phyloP scores from a whole-genome alignment of 2,888 invertebrate genomes.

The Tetrapedia diversipes region DNA sequence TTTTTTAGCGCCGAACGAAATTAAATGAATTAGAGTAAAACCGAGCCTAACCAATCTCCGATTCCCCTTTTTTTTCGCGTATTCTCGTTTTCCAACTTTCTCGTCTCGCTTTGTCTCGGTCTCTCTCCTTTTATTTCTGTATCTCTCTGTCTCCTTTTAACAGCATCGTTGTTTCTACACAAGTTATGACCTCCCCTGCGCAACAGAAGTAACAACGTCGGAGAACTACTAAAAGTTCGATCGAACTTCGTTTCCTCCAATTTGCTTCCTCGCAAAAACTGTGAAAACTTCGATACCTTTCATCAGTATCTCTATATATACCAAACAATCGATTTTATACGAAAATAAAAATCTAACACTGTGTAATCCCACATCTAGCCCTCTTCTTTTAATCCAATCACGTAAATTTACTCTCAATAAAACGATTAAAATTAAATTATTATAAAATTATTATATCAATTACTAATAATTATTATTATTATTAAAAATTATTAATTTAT shows the following conservation, averaged over 20 bases:
- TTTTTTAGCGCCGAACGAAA: not conserved
- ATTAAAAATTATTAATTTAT: too few species aligned
- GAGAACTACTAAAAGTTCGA: not conserved
- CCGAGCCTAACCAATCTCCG: not conserved
- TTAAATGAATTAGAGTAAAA: not conserved
- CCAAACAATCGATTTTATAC: too few species aligned
- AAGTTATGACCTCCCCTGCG: not conserved
- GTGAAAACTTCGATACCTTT: not conserved
- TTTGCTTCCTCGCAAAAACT: not conserved
- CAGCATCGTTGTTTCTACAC: not conserved
- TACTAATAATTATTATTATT: too few species aligned
- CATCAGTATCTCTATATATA: too few species aligned
- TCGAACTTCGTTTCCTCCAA: not conserved
- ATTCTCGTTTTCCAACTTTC: not conserved
- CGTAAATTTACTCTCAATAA: too few species aligned
- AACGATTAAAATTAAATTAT: too few species aligned
- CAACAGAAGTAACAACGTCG: not conserved
- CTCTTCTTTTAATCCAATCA: too few species aligned
- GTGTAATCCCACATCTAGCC: too few species aligned
- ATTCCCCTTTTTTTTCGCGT: not conserved
- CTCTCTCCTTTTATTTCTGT: not conserved
- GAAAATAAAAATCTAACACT: too few species aligned
- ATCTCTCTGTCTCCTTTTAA: not conserved
- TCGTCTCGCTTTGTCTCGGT: not conserved
- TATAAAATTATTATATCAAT: too few species aligned